Conservation (phyloP, 2,797 vertebrate genomes). For the Enteromius anoplus region DNA sequence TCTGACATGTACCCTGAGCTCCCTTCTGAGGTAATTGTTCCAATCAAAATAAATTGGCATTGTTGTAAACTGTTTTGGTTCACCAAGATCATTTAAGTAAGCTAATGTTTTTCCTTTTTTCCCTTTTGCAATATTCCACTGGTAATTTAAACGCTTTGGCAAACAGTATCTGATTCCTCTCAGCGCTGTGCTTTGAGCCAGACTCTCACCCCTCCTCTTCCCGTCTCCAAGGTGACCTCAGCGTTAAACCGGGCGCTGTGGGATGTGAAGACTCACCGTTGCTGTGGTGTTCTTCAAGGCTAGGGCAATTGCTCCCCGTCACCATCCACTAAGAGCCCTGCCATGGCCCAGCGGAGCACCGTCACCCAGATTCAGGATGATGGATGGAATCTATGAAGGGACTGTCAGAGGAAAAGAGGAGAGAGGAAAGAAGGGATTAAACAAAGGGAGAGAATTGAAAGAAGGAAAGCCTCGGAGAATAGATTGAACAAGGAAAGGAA, state of each 20-base stretch:
- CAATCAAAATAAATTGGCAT: not conserved
- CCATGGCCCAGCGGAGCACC: constrained; percentile 49
- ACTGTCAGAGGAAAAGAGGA: constrained; percentile 28
- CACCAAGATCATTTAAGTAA: not conserved
- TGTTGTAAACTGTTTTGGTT: constrained; percentile 10
- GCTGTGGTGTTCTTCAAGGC: constrained; percentile 45
- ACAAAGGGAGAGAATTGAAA: not conserved
- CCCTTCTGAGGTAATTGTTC: not conserved
- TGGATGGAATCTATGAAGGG: constrained; percentile 54
- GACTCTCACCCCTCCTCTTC: constrained; percentile 15
- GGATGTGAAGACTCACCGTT: constrained; percentile 43
- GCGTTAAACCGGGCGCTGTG: constrained; percentile 37
- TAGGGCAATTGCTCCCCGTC: constrained; percentile 55
- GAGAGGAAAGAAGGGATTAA: constrained; percentile 39
- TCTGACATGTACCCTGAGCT: not conserved
- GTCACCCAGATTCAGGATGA: constrained; percentile 59
- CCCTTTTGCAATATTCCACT: not conserved
- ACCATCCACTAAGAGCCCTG: constrained; percentile 53
- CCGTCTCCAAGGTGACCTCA: constrained; percentile 56
- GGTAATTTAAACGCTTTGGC: constrained; percentile 13
- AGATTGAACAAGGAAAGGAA: not conserved
- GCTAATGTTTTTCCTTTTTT: not conserved
- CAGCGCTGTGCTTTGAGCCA: not conserved
- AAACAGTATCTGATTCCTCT: constrained; percentile 1
- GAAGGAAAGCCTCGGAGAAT: constrained; percentile 19